A percentile compares a stretch with the other conserved stretches of the same genome.
These are phyloP conservation scores for Drosophila tropicalis DNA, from an alignment of 1,140 invertebrate genomes.

Conservation along the genomic window DNA sequence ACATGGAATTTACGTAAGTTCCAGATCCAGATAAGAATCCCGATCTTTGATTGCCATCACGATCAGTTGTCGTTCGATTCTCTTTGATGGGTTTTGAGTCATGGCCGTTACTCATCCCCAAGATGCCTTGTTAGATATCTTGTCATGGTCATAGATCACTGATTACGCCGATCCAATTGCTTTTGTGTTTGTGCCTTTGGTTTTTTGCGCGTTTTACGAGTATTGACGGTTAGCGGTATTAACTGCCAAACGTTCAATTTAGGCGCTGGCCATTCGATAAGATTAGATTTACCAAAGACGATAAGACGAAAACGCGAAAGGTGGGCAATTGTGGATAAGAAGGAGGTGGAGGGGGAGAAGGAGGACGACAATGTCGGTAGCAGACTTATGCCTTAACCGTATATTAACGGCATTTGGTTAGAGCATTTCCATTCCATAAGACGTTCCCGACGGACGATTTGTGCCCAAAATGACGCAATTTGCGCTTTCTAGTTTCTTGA, in stretches of 20 bases:
- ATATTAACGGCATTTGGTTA: slow-evolving; percentile 30
- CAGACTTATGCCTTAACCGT: slow-evolving; percentile 7
- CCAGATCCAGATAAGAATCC: neutral
- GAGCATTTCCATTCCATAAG: slow-evolving; percentile 35
- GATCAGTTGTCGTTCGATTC: neutral
- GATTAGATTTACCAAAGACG: slow-evolving; percentile 53
- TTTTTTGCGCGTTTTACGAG: neutral
- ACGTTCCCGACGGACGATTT: neutral
- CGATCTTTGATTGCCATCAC: neutral
- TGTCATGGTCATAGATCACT: slow-evolving; percentile 25
- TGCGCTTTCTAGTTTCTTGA: neutral
- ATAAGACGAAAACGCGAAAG: slow-evolving; percentile 22
- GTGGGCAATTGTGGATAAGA: neutral
- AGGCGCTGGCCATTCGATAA: slow-evolving; percentile 43
- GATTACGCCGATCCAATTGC: slow-evolving; percentile 10
- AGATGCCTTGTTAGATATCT: slow-evolving; percentile 15
- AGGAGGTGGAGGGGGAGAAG: neutral
- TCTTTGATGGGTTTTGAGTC: slow-evolving; percentile 8
- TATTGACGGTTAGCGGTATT: neutral
- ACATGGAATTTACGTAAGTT: slow-evolving; percentile 1
- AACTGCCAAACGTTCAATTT: slow-evolving; percentile 40
- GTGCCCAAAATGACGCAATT: neutral
- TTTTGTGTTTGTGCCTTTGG: slow-evolving; percentile 1
- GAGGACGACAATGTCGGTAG: neutral
- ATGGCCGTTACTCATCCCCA: slow-evolving; percentile 37